Evolutionary conservation across 2,888 invertebrate genomes (phyloP), one percentile per base, ranked within the genome.

Genomic region (Ochropacha duplaris): DNA sequence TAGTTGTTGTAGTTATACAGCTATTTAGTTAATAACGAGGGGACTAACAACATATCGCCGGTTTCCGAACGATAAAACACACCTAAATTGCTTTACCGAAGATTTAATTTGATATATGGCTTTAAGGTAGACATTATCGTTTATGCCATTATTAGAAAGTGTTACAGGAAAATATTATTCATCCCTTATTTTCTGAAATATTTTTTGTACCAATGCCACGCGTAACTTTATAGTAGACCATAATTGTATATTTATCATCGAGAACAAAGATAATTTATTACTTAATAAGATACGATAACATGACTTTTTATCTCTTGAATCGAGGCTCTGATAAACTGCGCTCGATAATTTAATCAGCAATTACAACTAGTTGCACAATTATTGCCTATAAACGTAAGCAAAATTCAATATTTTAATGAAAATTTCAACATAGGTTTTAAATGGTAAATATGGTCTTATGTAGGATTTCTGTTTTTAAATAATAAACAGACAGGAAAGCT

Each of bases 31-130:
- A 77, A 78, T 76, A 69, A 72, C 61, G 50, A 63, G 64, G 74
- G 36, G 71, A 72, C 65, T 72, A 66, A 60, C 60, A 26, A n/a
- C 19, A 66, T 79, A 82, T 82, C 78, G 72, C 65, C 39, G 59
- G 66, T 72, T 81, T 81, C 76, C 76, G 59, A 74, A 68, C 81
- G 76, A 85, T 85, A 78, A 81, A 82, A 68, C 72, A 66, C 65
- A 56, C 57, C 55, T 69, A 65, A 72, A 72, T 74, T 68, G 64
- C 71, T 54, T 59, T 63, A 61, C 58, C 57, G 54, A 55, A 57
- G 63, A 61, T 61, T 71, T 66, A 68, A 72, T 74, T 63, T 60
- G 26, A 68, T 63, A 49, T 51, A 49, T 58, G n/a, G 24, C 39
- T 22, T 31, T 34, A 50, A 24, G 12, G 12, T 11, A 9, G 19